A percentile compares a stretch with the other conserved stretches of the same genome.
These are phyloP conservation scores for Lindbergichthys nudifrons DNA, from an alignment of 2,797 vertebrate genomes.

Conservation along the genomic window DNA sequence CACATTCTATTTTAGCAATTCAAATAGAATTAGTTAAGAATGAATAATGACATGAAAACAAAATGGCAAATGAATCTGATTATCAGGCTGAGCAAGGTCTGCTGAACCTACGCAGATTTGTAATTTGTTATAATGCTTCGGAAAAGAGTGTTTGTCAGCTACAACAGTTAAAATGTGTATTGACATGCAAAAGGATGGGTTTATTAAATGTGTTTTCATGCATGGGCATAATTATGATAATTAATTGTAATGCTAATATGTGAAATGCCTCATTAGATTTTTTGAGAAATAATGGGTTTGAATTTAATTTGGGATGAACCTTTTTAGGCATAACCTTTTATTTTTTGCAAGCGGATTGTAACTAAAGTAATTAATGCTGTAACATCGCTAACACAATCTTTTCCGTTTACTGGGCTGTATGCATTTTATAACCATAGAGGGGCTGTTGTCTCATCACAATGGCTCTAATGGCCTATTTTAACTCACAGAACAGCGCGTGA, in stretches of 20 bases:
- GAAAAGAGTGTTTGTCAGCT: neutral
- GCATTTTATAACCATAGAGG: constrained; percentile 52
- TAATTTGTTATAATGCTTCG: constrained; percentile 15
- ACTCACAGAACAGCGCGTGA: constrained; percentile 71
- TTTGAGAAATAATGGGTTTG: constrained; percentile 55
- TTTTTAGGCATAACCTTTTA: constrained; percentile 41
- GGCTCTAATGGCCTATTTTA: constrained; percentile 67
- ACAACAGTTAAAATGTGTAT: constrained; percentile 22
- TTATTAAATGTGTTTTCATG: constrained; percentile 61
- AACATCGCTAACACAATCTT: constrained; percentile 27
- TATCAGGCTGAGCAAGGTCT: constrained; percentile 6
- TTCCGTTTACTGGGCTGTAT: constrained; percentile 52
- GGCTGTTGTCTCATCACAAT: constrained; percentile 68
- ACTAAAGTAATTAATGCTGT: constrained; percentile 52
- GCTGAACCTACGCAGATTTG: constrained; percentile 14
- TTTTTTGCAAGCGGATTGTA: neutral
- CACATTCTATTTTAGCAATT: neutral
- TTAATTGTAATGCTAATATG: constrained; percentile 63
- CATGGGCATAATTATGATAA: constrained; percentile 51
- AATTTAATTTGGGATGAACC: constrained; percentile 65
- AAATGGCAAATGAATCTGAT: constrained; percentile 4
- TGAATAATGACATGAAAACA: constrained; percentile 12
- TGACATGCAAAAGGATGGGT: constrained; percentile 25
- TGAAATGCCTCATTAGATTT: constrained; percentile 46
- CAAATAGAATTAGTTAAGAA: neutral